Conservation (phyloP, 2,888 invertebrate genomes). For the Drosophila nigricruria region DNA sequence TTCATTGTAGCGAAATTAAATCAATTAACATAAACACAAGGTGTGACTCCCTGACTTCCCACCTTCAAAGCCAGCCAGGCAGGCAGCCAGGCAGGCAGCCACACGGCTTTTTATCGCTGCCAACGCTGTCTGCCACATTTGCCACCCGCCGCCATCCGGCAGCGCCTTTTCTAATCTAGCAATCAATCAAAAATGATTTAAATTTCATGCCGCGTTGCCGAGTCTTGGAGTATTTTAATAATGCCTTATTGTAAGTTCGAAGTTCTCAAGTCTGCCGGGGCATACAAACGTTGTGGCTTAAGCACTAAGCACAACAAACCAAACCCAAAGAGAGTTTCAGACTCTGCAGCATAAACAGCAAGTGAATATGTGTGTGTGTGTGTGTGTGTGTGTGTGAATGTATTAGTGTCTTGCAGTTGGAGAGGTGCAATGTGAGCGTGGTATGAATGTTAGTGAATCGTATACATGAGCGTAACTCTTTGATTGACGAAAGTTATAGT, state of each 20-base stretch:
- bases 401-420: not conserved
- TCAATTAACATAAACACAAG: slow-evolving; percentile 70
- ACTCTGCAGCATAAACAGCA: not conserved
- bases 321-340: not conserved
- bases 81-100: slow-evolving; percentile 1
- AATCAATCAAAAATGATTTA: slow-evolving; percentile 84
- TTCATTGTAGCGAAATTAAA: slow-evolving; percentile 78
- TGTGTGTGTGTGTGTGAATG: no score
- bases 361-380: not conserved
- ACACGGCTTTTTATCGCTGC: slow-evolving; percentile 48
- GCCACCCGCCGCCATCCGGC: slow-evolving; percentile 5
- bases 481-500: not conserved
- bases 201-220: slow-evolving; percentile 74
- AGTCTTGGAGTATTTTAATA: slow-evolving; percentile 17
- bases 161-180: slow-evolving; percentile 68
- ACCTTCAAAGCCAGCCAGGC: not conserved
- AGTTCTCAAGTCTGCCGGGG: slow-evolving; percentile 7
- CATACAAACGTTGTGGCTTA: slow-evolving; percentile 12
- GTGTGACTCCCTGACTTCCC: slow-evolving; percentile 49
- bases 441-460: not conserved
- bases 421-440: not conserved
- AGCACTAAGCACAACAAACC: slow-evolving; percentile 1
- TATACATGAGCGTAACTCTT: not conserved
- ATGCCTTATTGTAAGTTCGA: slow-evolving; percentile 9
- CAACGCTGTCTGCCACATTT: slow-evolving; percentile 29